Evolutionary conservation across 2,888 invertebrate species (phyloP).

Genomic region (Baccha elongata): DNA sequence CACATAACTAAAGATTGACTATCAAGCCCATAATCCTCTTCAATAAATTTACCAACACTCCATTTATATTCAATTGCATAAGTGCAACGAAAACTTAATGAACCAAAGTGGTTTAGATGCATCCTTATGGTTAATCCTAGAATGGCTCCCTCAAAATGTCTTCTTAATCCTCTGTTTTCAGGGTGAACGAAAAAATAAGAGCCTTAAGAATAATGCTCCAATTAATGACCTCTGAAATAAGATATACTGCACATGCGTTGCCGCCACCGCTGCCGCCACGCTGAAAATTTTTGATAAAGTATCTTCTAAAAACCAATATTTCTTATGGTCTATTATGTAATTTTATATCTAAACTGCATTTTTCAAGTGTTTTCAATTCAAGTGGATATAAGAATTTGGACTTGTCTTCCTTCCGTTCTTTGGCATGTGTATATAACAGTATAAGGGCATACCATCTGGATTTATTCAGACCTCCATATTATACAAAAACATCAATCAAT

Average conservation of each 20-base stretch:
- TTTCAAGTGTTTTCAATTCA: constrained; percentile 72
- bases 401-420: constrained; percentile 46
- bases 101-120: constrained; percentile 40
- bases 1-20: constrained; percentile 61
- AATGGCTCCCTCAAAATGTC: background rate
- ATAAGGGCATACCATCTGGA: constrained; percentile 55
- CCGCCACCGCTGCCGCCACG: background rate
- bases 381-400: constrained; percentile 46
- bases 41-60: constrained; percentile 67
- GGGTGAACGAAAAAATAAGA: background rate
- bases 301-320: constrained; percentile 44
- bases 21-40: constrained; percentile 64
- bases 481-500: constrained; percentile 62
- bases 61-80: constrained; percentile 37
- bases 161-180: constrained; percentile 18
- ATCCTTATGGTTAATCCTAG: constrained; percentile 50
- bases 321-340: constrained; percentile 70
- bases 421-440: constrained; percentile 35
- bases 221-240: constrained; percentile 33
- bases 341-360: constrained; percentile 65
- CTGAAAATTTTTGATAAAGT: constrained; percentile 10
- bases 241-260: constrained; percentile 60
- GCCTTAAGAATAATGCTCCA: constrained; percentile 14
- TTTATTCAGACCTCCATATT: constrained; percentile 51
- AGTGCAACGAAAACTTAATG: constrained; percentile 52